Percentiles rank a stretch among this genome's conserved stretches.
These are phyloP conservation scores for Mizuhopecten yessoensis DNA, from an alignment of 1,140 invertebrate species.

Conservation along the genomic window DNA sequence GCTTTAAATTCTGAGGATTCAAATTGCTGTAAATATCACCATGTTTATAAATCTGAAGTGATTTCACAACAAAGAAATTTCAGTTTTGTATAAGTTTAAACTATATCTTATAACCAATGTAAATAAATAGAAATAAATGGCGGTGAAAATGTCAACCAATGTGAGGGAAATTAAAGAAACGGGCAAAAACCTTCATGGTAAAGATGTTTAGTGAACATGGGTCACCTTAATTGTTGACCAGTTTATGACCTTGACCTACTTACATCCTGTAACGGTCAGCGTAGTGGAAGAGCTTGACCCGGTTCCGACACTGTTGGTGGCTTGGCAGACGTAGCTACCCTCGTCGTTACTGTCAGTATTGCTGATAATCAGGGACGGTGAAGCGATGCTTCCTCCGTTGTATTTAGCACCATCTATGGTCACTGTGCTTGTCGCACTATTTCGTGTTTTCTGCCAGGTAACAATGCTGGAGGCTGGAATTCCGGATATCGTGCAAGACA, in stretches of 20 bases:
- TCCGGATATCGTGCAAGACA: slow-evolving; percentile 49
- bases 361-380: slow-evolving; percentile 51
- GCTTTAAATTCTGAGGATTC: too few species aligned
- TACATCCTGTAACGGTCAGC: slow-evolving; percentile 53
- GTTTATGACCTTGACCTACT: slow-evolving; percentile 40
- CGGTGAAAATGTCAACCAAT: too few species aligned
- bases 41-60: too few species aligned
- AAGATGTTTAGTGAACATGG: too few species aligned
- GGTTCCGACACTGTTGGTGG: slow-evolving; percentile 59
- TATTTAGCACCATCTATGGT: slow-evolving; percentile 48
- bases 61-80: too few species aligned
- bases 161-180: too few species aligned
- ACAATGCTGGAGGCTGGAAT: slow-evolving; percentile 43
- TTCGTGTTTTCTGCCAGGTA: slow-evolving; percentile 44
- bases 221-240: too few species aligned
- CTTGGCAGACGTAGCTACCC: slow-evolving; percentile 57
- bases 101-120: too few species aligned
- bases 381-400: slow-evolving; percentile 41
- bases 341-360: slow-evolving; percentile 50
- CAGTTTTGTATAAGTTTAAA: too few species aligned
- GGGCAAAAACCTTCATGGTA: too few species aligned
- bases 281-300: slow-evolving; percentile 53
- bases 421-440: slow-evolving; percentile 43
- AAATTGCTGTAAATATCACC: too few species aligned
- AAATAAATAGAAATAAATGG: too few species aligned